A percentile compares a stretch with the other conserved stretches of the same genome.
Evolutionary conservation across 2,113 vertebrate genomes (phyloP).

Genomic region (Phrynocephalus versicolor): DNA sequence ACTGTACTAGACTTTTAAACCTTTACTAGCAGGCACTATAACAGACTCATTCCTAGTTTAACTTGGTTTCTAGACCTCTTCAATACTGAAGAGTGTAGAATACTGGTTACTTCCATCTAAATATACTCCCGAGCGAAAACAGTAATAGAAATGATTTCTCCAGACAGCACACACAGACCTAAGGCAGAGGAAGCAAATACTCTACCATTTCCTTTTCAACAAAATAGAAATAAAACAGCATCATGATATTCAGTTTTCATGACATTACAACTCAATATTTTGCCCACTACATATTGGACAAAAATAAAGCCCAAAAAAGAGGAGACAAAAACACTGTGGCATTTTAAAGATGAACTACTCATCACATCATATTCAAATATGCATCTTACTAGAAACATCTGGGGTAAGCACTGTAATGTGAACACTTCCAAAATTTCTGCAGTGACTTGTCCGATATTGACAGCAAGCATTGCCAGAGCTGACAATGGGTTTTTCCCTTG

Average conservation of each 20-base stretch:
- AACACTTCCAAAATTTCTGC: background rate
- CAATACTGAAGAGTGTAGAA: slow-evolving; percentile 15
- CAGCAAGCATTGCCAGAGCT: background rate
- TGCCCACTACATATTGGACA: background rate
- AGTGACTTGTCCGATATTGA: background rate
- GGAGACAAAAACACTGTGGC: too few species aligned
- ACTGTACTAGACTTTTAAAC: background rate
- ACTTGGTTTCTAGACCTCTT: background rate
- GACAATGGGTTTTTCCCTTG: background rate
- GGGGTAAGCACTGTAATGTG: background rate
- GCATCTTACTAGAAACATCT: background rate
- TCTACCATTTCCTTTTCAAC: background rate
- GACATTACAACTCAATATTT: background rate
- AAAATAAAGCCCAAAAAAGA: too few species aligned
- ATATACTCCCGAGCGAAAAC: background rate
- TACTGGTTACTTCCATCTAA: background rate
- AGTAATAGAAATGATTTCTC: slow-evolving; percentile 17
- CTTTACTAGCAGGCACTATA: background rate
- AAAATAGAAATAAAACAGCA: background rate
- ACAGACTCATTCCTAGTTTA: slow-evolving; percentile 5
- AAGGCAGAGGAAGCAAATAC: background rate
- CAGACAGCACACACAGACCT: background rate
- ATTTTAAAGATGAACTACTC: background rate
- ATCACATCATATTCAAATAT: background rate
- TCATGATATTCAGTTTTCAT: background rate